Evolutionary conservation across 2,113 vertebrate genomes (phyloP).

Genomic region (Chloroceryle aenea): DNA sequence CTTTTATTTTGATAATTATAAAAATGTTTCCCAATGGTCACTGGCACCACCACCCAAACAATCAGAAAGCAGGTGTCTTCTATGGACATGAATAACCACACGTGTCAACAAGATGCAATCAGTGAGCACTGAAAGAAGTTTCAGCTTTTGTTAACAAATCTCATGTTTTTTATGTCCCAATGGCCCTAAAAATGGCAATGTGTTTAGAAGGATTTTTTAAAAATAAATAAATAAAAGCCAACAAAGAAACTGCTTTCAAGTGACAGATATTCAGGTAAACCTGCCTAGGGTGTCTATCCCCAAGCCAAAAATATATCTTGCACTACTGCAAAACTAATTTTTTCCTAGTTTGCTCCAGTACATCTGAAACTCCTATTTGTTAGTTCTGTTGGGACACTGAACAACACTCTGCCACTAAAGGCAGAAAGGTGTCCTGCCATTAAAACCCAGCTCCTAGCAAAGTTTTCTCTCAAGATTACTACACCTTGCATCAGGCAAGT

Average conservation of each 20-base stretch:
- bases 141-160: background rate
- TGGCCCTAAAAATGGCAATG: background rate
- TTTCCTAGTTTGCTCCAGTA: background rate
- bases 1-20: background rate
- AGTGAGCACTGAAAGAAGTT: background rate
- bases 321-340: background rate
- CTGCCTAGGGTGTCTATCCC: background rate
- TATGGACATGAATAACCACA: background rate
- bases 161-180: background rate
- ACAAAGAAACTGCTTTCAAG: background rate
- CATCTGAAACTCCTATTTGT: background rate
- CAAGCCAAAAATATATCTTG: background rate
- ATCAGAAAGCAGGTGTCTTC: background rate
- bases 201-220: background rate
- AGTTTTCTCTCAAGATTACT: background rate
- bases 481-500: background rate
- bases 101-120: background rate
- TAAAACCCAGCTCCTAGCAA: background rate
- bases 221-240: background rate
- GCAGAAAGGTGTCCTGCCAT: background rate
- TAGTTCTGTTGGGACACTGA: background rate
- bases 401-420: background rate
- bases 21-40: background rate
- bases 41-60: background rate
- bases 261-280: background rate